These are phyloP conservation scores for Tipula confusa DNA, from an alignment of 2,888 invertebrate species.

Conservation along the genomic window DNA sequence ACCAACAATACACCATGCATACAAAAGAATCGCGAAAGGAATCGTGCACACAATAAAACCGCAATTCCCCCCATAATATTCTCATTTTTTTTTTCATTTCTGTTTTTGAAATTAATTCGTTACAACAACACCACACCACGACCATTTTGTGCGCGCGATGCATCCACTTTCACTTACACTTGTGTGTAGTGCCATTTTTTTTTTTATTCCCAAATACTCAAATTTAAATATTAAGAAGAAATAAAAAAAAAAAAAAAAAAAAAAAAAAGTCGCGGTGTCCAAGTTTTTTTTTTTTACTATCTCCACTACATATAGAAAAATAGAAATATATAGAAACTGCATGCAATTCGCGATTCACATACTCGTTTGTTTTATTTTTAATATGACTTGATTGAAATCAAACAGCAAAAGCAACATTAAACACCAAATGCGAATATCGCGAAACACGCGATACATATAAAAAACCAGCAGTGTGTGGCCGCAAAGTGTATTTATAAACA, in stretches of 20 bases:
- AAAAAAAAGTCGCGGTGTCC: background rate
- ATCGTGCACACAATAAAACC: background rate
- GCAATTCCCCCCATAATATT: background rate
- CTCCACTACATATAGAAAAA: background rate
- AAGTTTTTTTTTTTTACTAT: background rate
- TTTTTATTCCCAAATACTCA: background rate
- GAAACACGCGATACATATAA: background rate
- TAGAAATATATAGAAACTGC: slow-evolving; percentile 15
- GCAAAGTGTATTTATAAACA: background rate
- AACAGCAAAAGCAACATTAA: background rate
- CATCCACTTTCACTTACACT: slow-evolving; percentile 5
- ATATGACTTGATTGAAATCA: background rate
- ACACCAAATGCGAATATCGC: background rate
- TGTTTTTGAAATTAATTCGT: background rate
- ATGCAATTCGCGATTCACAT: slow-evolving; percentile 5
- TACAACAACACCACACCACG: background rate
- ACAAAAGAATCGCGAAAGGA: background rate
- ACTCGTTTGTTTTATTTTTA: background rate
- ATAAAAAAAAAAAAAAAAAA: background rate
- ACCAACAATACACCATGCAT: background rate
- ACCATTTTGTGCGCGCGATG: background rate
- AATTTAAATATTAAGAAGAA: background rate
- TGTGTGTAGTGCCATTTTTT: background rate
- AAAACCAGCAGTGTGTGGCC: background rate
- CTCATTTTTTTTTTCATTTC: background rate